phyloP scores from a whole-genome alignment of 1,140 invertebrate species.

The Orussus abietinus region DNA sequence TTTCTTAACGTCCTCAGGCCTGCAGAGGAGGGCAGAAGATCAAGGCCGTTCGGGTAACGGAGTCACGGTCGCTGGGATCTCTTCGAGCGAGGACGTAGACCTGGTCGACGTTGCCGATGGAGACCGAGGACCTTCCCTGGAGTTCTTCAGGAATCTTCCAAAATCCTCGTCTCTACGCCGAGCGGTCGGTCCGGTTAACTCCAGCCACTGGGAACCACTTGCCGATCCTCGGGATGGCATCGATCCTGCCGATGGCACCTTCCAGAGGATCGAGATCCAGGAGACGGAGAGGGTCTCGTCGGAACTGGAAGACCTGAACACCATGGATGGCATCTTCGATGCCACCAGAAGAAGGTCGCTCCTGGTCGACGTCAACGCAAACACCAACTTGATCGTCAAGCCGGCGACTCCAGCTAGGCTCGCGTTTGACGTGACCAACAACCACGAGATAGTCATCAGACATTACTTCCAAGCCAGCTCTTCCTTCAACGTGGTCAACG shows the following conservation, averaged over 20 bases:
- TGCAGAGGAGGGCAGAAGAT: too few species aligned
- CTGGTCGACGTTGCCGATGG: too few species aligned
- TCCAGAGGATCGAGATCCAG: constrained; percentile 11
- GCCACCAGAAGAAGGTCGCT: constrained; percentile 18
- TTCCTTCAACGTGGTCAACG: constrained; percentile 12
- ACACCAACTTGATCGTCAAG: constrained; percentile 27
- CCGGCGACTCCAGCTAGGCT: constrained; percentile 24
- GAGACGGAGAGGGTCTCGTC: constrained; percentile 16
- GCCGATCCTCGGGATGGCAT: background rate
- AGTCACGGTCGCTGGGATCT: too few species aligned
- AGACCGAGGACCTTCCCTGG: too few species aligned
- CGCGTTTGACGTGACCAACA: constrained; percentile 36
- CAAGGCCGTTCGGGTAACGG: too few species aligned
- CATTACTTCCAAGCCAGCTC: constrained; percentile 19
- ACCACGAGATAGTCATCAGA: constrained; percentile 22
- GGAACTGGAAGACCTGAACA: constrained; percentile 22
- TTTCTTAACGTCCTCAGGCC: too few species aligned
- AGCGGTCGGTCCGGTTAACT: constrained; percentile 3
- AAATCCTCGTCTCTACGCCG: constrained; percentile 6
- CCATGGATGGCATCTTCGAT: constrained; percentile 11
- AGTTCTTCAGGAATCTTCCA: too few species aligned
- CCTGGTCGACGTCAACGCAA: constrained; percentile 30
- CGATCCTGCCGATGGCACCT: background rate
- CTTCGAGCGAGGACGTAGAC: too few species aligned
- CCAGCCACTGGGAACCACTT: constrained; percentile 5